Conservation (phyloP, 2,888 invertebrate species). For the Mythimna vitellina region DNA sequence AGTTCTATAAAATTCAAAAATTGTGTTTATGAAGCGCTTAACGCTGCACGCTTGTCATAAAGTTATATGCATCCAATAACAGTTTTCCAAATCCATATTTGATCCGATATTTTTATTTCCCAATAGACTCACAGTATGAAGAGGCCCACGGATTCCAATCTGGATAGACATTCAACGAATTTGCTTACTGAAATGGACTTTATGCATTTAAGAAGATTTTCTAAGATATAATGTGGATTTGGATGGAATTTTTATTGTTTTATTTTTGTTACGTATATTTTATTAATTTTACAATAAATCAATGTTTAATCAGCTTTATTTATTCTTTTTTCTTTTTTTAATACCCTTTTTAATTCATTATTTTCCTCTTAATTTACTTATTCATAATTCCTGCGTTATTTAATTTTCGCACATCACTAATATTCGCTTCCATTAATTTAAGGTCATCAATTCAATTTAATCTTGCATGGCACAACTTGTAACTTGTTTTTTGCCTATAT, state of each 20-base stretch:
- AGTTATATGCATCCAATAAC: slow-evolving; percentile 51
- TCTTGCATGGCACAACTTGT: slow-evolving; percentile 24
- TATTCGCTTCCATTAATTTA: background rate
- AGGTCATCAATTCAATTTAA: background rate
- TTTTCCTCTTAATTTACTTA: slow-evolving; percentile 7
- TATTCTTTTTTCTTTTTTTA: slow-evolving; percentile 64
- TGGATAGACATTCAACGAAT: slow-evolving; percentile 72
- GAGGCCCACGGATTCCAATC: slow-evolving; percentile 74
- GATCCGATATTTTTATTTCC: slow-evolving; percentile 81
- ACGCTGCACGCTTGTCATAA: slow-evolving; percentile 55
- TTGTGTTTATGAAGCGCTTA: slow-evolving; percentile 42
- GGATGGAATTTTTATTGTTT: slow-evolving; percentile 79
- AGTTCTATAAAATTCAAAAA: slow-evolving; percentile 23
- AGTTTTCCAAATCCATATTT: slow-evolving; percentile 87
- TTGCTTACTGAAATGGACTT: slow-evolving; percentile 75
- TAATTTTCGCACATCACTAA: slow-evolving; percentile 4
- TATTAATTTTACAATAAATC: slow-evolving; percentile 79
- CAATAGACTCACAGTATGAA: slow-evolving; percentile 89
- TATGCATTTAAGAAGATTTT: slow-evolving; percentile 84
- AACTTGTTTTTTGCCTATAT: background rate
- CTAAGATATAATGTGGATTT: slow-evolving; percentile 82
- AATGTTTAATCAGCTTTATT: slow-evolving; percentile 78
- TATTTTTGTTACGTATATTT: slow-evolving; percentile 71
- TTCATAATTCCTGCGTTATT: background rate
- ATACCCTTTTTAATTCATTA: slow-evolving; percentile 18